These are phyloP conservation scores for Elysia chlorotica DNA, from an alignment of 1,140 invertebrate genomes.

Conservation along the genomic window DNA sequence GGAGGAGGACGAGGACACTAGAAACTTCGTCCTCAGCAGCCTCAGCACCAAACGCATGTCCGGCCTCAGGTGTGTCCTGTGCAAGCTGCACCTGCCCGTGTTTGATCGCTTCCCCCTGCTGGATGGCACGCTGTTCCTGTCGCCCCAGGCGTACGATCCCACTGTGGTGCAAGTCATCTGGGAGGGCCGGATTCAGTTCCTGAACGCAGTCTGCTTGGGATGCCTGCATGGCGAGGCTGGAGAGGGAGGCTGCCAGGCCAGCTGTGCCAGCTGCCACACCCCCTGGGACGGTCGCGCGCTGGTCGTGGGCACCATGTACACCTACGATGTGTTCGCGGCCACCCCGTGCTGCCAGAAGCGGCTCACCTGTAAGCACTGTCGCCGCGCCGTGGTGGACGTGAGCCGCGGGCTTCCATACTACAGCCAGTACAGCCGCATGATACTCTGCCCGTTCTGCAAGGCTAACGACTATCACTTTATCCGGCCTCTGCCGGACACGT, in stretches of 20 bases:
- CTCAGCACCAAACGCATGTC: constrained; percentile 51
- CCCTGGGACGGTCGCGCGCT: constrained; percentile 92
- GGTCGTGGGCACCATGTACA: constrained; percentile 95
- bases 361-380: constrained; percentile 69
- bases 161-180: constrained; percentile 73
- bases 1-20: constrained; percentile 96
- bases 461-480: constrained; percentile 92
- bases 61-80: constrained; percentile 71
- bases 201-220: constrained; percentile 92
- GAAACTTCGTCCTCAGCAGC: constrained; percentile 56
- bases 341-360: constrained; percentile 93
- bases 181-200: constrained; percentile 77
- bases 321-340: constrained; percentile 96
- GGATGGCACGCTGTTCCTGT: constrained; percentile 96
- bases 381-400: constrained; percentile 53
- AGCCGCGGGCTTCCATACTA: constrained; percentile 77
- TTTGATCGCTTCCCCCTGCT: constrained; percentile 96
- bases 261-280: constrained; percentile 80
- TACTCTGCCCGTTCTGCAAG: constrained; percentile 89
- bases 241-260: constrained; percentile 81
- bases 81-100: constrained; percentile 84
- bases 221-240: too few species aligned
- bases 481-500: constrained; percentile 70
- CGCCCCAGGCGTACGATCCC: constrained; percentile 68
- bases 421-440: constrained; percentile 92